Evolutionary conservation across 2,797 vertebrate genomes (phyloP), one percentile per base, ranked within the genome.

Genomic region (Macrochelys suwanniensis): DNA sequence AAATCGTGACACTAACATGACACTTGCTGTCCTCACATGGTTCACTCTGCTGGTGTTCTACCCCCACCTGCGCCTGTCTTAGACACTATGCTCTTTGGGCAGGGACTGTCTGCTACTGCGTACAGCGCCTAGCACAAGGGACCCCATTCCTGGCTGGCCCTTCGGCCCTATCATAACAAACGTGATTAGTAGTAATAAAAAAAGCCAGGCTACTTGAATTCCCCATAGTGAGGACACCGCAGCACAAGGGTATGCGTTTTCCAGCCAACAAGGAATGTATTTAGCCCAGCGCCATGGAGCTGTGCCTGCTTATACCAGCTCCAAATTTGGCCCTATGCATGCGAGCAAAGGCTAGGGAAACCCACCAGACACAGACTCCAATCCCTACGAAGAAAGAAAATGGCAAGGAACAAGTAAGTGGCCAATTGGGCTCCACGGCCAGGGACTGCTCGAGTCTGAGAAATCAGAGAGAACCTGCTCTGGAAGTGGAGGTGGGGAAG

Each of bases 121-220:
- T n/a, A 33, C 31, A 7, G 61, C 6, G 31, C 28, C 59, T 61
- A 6, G 59, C 59, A 31, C 28, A 61, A 12, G 5, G 12, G 59
- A 31, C 6, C 25, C 12, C 59, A 33, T 61, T 61, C 59, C 28
- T 33, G 13, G 59, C 12, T 33, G 13, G 59, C 28, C 31, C 57
- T 59, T 61, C 12, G 13, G 59, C 31, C 31, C 31, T n/a, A 65
- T 16, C 61, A 65, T 33, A n/a, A 33, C 12, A 61, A 65, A n/a
- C 31, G n/a, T 7, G 33, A n/a, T 17, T 7, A n/a, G 31, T n/a
- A 33, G 33, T n/a, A 33, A 33, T 33, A 33, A n/a, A 65, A n/a
- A 33, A 65, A 65, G 31, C 33, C 61, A 65, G 19, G 84, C 10
- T 1, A 61, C 91, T 91, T 90, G 80, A 87, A 96, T 89, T 47